Conservation (phyloP, 1,140 invertebrate genomes). For the Muscidifurax raptorellus region DNA sequence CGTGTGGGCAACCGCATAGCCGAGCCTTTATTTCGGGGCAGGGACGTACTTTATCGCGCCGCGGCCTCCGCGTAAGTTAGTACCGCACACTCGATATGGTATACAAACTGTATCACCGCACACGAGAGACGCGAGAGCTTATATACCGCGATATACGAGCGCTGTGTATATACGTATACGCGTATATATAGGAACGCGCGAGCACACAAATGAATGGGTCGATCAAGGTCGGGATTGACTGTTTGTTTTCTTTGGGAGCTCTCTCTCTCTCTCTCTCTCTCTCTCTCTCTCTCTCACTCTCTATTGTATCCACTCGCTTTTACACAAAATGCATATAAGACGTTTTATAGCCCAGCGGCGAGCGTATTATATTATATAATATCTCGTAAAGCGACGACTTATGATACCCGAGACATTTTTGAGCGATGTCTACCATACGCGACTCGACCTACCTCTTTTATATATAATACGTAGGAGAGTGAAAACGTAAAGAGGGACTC, state of each 20-base stretch:
- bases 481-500: background rate
- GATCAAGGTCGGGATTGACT: background rate
- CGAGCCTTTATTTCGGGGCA: conserved; percentile 1
- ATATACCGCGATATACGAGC: conserved; percentile 13
- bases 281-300: no score
- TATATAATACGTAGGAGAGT: background rate
- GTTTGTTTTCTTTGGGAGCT: background rate
- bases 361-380: background rate
- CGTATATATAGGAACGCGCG: no score
- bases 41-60: background rate
- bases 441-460: background rate
- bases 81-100: background rate
- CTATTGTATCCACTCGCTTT: no score
- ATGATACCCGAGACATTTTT: background rate
- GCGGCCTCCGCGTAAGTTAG: background rate
- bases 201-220: background rate
- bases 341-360: no score
- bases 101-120: background rate
- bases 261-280: conserved; percentile 31
- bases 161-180: background rate
- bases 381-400: background rate
- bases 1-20: background rate
- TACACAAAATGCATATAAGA: background rate
- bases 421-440: background rate
- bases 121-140: background rate